Percentiles rank a stretch among this genome's conserved stretches.
These are phyloP conservation scores for Pemphigus obesinymphae DNA, from an alignment of 1,140 invertebrate species.

Conservation along the genomic window DNA sequence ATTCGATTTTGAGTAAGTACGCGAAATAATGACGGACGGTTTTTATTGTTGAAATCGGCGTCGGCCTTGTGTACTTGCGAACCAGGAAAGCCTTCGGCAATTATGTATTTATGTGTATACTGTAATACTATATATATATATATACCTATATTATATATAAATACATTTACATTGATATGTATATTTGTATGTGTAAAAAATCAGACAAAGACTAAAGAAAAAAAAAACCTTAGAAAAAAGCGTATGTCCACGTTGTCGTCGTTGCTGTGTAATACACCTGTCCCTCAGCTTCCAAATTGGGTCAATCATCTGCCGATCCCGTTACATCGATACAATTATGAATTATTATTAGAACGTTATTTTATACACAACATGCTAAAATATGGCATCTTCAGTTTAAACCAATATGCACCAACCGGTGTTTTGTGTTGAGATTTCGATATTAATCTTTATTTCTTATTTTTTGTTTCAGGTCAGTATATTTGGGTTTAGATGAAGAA, in stretches of 20 bases:
- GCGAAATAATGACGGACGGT: conserved; percentile 2
- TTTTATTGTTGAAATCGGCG: conserved; percentile 7
- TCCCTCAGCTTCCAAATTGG: conserved; percentile 2
- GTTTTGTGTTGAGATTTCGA: background rate
- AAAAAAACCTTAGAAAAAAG: background rate
- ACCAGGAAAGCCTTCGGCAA: conserved; percentile 37
- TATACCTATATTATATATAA: background rate
- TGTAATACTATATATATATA: background rate
- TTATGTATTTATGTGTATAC: background rate
- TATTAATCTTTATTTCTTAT: conserved; percentile 20
- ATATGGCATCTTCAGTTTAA: background rate
- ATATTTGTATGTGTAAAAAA: background rate
- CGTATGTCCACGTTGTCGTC: background rate
- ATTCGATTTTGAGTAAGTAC: conserved; percentile 7
- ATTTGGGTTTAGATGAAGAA: conserved; percentile 30
- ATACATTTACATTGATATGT: background rate
- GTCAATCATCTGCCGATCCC: conserved; percentile 17
- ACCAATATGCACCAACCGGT: background rate
- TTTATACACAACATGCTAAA: background rate
- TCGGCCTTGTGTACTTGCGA: conserved; percentile 17
- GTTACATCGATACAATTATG: conserved; percentile 9
- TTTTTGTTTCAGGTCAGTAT: conserved; percentile 37
- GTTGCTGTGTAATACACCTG: background rate
- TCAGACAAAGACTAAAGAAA: background rate
- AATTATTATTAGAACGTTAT: conserved; percentile 1